Evolutionary conservation across 2,113 vertebrate species (phyloP).

Genomic region (Ophthalmolycus amberensis): DNA sequence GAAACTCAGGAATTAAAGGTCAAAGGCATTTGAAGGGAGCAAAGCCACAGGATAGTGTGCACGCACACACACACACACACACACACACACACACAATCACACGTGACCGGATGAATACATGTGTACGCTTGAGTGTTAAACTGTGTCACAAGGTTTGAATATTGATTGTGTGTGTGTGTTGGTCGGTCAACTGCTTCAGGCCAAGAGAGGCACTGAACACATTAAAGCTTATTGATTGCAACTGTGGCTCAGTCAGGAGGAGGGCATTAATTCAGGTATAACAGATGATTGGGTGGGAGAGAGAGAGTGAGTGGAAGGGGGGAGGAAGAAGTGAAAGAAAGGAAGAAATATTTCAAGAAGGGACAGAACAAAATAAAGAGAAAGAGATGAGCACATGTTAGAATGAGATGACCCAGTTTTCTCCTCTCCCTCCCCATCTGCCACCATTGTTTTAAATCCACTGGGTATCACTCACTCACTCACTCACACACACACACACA

Average conservation of each 20-base stretch:
- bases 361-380: constrained; percentile 30
- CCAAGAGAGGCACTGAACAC: constrained; percentile 10
- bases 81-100: constrained; percentile 5
- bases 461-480: constrained; percentile 69
- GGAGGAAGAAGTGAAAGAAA: background rate
- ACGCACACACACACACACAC: constrained; percentile 23
- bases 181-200: constrained; percentile 33
- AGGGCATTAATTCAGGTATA: constrained; percentile 34
- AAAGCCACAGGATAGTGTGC: background rate
- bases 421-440: constrained; percentile 78
- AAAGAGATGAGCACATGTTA: constrained; percentile 25
- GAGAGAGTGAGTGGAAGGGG: background rate
- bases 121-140: constrained; percentile 42
- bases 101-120: constrained; percentile 13
- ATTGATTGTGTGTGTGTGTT: constrained; percentile 46
- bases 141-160: constrained; percentile 42
- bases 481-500: constrained; percentile 10
- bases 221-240: constrained; percentile 53
- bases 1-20: constrained; percentile 13
- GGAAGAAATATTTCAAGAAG: constrained; percentile 37
- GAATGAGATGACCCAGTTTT: constrained; percentile 83
- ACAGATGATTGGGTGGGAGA: constrained; percentile 2
- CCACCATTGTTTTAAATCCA: constrained; percentile 82
- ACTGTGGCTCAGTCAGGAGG: constrained; percentile 14
- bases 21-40: constrained; percentile 19